phyloP scores from a whole-genome alignment of 2,888 invertebrate genomes.

The Cephus pulcher region DNA sequence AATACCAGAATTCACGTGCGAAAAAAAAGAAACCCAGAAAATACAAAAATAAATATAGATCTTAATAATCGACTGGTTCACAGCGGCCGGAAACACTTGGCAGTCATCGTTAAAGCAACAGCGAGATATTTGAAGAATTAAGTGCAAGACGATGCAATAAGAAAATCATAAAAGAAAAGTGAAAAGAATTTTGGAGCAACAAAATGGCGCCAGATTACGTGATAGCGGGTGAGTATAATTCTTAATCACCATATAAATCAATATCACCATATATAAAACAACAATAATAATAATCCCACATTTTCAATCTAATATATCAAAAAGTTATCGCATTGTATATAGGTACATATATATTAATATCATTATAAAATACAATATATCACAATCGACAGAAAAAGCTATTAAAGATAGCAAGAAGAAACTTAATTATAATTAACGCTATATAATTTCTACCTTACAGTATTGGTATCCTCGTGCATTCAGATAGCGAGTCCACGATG shows the following conservation, averaged over 20 bases:
- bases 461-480: constrained; percentile 5
- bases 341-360: background rate
- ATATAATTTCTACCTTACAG: background rate
- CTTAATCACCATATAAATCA: too few relatives aligned
- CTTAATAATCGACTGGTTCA: background rate
- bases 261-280: too few relatives aligned
- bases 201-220: constrained; percentile 37
- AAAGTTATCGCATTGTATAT: background rate
- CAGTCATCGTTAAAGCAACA: background rate
- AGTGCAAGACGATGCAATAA: background rate
- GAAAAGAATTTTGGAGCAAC: background rate
- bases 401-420: background rate
- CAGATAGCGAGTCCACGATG: constrained; percentile 7
- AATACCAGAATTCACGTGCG: too few relatives aligned
- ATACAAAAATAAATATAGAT: too few relatives aligned
- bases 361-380: background rate
- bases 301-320: background rate
- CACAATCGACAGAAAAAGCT: background rate
- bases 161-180: background rate
- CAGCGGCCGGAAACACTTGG: background rate
- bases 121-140: background rate
- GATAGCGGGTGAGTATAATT: constrained; percentile 31
- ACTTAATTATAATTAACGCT: background rate
- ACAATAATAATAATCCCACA: background rate
- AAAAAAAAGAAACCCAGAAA: too few relatives aligned